phyloP scores from a whole-genome alignment of 2,888 invertebrate species.

The Noctuana brunneofusca region DNA sequence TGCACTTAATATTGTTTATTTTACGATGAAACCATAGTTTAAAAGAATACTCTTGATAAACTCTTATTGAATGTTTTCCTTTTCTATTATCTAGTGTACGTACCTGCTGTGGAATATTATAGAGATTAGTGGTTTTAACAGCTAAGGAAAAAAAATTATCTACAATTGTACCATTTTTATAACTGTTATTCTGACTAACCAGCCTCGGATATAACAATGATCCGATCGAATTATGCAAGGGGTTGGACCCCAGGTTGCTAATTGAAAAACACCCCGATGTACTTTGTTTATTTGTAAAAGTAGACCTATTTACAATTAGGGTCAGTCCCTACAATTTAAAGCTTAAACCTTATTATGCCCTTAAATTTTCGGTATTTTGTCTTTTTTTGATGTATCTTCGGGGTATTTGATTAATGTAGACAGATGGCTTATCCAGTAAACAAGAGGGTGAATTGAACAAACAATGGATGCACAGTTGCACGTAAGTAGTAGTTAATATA shows the following conservation, averaged over 20 bases:
- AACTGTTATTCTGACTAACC: neutral
- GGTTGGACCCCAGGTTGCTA: constrained; percentile 48
- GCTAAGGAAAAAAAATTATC: too few species aligned
- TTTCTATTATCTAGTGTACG: too few species aligned
- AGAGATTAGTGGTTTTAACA: neutral
- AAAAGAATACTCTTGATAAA: too few species aligned
- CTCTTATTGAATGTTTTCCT: too few species aligned
- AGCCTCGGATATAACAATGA: constrained; percentile 3
- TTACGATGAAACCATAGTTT: too few species aligned
- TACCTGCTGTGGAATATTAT: too few species aligned
- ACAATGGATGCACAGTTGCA: constrained; percentile 9
- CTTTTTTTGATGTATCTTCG: constrained; percentile 23
- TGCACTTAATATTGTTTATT: neutral
- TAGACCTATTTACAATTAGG: constrained; percentile 64
- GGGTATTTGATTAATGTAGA: constrained; percentile 35
- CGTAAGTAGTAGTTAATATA: constrained; percentile 16
- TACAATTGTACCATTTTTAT: neutral
- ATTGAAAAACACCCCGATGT: constrained; percentile 47
- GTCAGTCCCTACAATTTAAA: constrained; percentile 49
- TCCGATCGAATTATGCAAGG: constrained; percentile 36
- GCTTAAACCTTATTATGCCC: constrained; percentile 14
- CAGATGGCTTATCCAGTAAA: constrained; percentile 16
- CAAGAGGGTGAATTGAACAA: constrained; percentile 17
- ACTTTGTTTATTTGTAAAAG: constrained; percentile 61
- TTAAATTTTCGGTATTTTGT: constrained; percentile 12